Percentiles rank a stretch among this genome's conserved stretches.
Conservation (phyloP, 1,140 invertebrate genomes). For the Octopus sinensis region DNA sequence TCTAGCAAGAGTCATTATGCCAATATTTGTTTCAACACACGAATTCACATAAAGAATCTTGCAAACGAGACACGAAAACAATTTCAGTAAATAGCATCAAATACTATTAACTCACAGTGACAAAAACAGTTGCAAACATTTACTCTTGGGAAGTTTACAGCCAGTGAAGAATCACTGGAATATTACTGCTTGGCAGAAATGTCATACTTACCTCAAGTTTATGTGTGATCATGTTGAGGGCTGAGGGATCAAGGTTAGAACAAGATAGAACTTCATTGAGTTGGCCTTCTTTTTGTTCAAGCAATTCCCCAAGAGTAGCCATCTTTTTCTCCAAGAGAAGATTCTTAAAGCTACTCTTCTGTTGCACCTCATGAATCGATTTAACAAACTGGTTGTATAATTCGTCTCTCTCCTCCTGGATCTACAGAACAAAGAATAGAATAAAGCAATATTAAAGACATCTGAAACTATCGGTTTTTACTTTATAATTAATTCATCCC, state of each 20-base stretch:
- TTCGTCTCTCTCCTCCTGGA: conserved; percentile 74
- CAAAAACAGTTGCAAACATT: too few species aligned
- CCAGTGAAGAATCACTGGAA: not conserved
- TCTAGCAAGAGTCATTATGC: too few species aligned
- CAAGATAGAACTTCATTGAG: conserved; percentile 68
- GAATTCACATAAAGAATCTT: too few species aligned
- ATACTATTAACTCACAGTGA: too few species aligned
- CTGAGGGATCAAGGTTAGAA: conserved; percentile 63
- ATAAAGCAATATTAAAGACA: not conserved
- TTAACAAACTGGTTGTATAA: conserved; percentile 75
- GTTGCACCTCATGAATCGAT: conserved; percentile 80
- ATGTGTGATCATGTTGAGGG: conserved; percentile 63
- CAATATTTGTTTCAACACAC: too few species aligned
- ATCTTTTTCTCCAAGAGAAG: conserved; percentile 74
- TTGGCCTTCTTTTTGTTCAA: conserved; percentile 70
- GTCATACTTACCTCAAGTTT: conserved; percentile 63
- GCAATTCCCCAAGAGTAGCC: conserved; percentile 65
- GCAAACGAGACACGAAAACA: too few species aligned
- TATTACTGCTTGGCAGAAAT: not conserved
- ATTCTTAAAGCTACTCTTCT: conserved; percentile 75
- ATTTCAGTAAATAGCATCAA: too few species aligned
- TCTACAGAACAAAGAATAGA: conserved; percentile 50
- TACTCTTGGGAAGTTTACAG: not conserved
- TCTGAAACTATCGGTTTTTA: too few species aligned
- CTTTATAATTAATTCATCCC: too few species aligned